These are phyloP conservation scores for Sorex maritimensis DNA, from an alignment of 2,797 vertebrate genomes.

Conservation along the genomic window DNA sequence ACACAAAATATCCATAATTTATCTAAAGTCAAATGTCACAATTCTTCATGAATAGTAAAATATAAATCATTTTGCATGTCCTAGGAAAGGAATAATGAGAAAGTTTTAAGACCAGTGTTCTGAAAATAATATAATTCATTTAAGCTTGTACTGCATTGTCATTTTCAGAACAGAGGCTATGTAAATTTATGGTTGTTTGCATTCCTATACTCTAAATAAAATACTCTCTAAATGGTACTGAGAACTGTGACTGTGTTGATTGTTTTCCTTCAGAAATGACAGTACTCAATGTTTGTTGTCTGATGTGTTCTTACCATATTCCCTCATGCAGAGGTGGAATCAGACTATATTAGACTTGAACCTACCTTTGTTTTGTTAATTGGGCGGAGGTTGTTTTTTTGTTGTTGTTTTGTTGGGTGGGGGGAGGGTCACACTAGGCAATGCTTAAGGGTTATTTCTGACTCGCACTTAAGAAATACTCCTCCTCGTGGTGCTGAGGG, in stretches of 20 bases:
- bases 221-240: neutral
- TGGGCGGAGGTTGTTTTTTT: too few relatives aligned
- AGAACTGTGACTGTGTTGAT: neutral
- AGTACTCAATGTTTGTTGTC: neutral
- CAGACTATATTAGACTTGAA: neutral
- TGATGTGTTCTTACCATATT: neutral
- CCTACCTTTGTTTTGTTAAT: too few relatives aligned
- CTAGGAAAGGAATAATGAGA: conserved; percentile 49
- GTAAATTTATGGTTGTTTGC: conserved; percentile 30
- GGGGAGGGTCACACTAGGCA: too few relatives aligned
- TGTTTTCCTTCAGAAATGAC: neutral
- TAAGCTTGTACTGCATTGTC: conserved; percentile 7
- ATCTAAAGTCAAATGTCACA: too few relatives aligned
- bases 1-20: too few relatives aligned
- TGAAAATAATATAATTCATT: conserved; percentile 49
- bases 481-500: too few relatives aligned
- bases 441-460: too few relatives aligned
- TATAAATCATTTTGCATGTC: neutral
- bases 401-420: too few relatives aligned
- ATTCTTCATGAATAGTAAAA: neutral
- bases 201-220: neutral
- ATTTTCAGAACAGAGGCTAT: neutral
- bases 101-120: conserved; percentile 1
- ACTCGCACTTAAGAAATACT: too few relatives aligned
- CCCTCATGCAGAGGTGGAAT: neutral